A percentile compares a stretch with the other conserved stretches of the same genome.
Evolutionary conservation across 2,113 vertebrate species (phyloP).

Genomic region (Gymnocephalus cernua): DNA sequence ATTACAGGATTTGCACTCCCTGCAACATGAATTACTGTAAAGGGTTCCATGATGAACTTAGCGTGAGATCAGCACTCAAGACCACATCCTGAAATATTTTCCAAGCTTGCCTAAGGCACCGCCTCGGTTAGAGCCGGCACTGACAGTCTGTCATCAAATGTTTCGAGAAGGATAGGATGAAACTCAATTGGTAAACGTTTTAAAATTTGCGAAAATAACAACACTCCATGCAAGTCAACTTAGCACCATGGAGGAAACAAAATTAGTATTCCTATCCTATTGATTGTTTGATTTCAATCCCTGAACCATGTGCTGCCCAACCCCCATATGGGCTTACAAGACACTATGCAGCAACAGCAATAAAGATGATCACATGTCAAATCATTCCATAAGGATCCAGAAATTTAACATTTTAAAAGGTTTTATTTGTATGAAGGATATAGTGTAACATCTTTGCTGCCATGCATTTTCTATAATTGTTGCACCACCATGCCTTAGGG

Average conservation of each 20-base stretch:
- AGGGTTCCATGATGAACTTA: constrained; percentile 29
- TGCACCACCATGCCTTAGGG: neutral
- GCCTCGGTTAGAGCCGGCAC: neutral
- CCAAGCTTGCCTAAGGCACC: constrained; percentile 16
- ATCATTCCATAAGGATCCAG: neutral
- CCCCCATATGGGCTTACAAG: neutral
- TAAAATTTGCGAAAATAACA: neutral
- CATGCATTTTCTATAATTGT: neutral
- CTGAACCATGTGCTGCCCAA: neutral
- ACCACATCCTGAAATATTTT: constrained; percentile 9
- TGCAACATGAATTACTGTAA: constrained; percentile 8
- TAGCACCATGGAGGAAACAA: neutral
- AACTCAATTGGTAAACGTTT: constrained; percentile 1
- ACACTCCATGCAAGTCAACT: neutral
- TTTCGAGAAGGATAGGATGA: constrained; percentile 10
- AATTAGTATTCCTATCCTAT: neutral
- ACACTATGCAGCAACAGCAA: neutral
- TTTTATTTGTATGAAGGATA: neutral
- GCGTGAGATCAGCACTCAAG: constrained; percentile 19
- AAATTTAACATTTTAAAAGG: neutral
- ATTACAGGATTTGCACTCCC: constrained; percentile 16
- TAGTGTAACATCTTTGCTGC: neutral
- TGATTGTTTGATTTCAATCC: neutral
- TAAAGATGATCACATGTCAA: neutral
- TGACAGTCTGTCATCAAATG: constrained; percentile 8